Percentiles rank a stretch among this genome's conserved stretches.
Evolutionary conservation across 2,888 invertebrate genomes (phyloP).

Genomic region (Eupithecia pulchellata): DNA sequence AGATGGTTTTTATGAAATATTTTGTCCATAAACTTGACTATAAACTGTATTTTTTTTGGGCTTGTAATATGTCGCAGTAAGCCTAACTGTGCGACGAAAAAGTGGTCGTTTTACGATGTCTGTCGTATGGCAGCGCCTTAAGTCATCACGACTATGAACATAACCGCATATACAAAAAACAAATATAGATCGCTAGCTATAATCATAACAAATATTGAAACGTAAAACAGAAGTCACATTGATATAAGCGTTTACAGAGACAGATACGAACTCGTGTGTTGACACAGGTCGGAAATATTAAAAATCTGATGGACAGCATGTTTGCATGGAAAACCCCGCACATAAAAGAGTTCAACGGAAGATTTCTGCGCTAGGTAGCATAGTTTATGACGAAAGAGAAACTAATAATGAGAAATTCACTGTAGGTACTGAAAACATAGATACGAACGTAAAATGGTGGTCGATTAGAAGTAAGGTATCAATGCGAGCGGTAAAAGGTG

Average conservation of each 20-base stretch:
- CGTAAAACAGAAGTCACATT: slow-evolving; percentile 17
- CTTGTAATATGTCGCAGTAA: too few species aligned
- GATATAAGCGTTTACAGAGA: slow-evolving; percentile 16
- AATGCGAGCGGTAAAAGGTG: background rate
- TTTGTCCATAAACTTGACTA: too few species aligned
- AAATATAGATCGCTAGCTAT: background rate
- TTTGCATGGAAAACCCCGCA: slow-evolving; percentile 51
- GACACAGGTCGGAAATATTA: slow-evolving; percentile 44
- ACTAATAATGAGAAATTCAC: background rate
- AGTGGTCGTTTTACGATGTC: too few species aligned
- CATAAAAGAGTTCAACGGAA: slow-evolving; percentile 4
- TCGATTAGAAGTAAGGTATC: background rate
- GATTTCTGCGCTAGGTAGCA: background rate
- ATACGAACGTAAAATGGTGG: background rate
- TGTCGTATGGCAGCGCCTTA: too few species aligned
- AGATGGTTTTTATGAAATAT: too few species aligned
- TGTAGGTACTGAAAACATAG: background rate
- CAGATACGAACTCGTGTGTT: slow-evolving; percentile 41
- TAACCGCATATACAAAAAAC: background rate
- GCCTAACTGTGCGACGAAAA: too few species aligned
- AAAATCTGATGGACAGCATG: slow-evolving; percentile 52
- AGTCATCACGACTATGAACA: background rate
- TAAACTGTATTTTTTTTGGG: too few species aligned
- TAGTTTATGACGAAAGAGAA: background rate
- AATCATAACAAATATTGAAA: background rate